A percentile compares a stretch with the other conserved stretches of the same genome.
phyloP scores from a whole-genome alignment of 2,888 invertebrate species.

The Bombylius discolor region DNA sequence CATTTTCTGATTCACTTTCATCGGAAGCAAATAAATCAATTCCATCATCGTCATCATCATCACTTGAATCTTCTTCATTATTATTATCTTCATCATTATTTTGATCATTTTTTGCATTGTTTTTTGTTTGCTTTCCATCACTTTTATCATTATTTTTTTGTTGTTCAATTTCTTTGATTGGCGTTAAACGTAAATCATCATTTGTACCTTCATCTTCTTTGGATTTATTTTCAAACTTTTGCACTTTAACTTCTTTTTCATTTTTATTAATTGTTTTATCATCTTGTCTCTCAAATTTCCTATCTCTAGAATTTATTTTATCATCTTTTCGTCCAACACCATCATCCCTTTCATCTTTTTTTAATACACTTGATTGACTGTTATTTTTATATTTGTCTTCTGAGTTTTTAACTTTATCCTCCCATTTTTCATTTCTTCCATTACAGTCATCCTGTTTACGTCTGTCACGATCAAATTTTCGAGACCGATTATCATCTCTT shows the following conservation, averaged over 20 bases:
- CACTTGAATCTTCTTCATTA: conserved; percentile 10
- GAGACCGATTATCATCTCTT: conserved; percentile 1
- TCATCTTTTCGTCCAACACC: not conserved
- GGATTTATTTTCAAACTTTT: not conserved
- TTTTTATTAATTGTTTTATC: conserved; percentile 1
- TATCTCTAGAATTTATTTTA: not conserved
- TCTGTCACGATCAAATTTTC: not conserved
- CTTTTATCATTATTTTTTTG: conserved; percentile 7
- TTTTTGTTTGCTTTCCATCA: not conserved
- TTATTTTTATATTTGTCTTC: not conserved
- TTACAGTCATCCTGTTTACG: not conserved
- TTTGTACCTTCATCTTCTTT: not conserved
- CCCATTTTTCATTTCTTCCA: not conserved
- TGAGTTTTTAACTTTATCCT: not conserved
- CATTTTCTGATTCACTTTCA: conserved; percentile 20
- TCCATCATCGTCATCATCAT: conserved; percentile 15
- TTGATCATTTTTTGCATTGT: not conserved
- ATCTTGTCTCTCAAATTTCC: not conserved
- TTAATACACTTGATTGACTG: too few species aligned
- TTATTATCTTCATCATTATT: conserved; percentile 12
- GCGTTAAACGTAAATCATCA: too few species aligned
- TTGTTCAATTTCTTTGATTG: conserved; percentile 7
- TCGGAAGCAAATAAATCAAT: conserved; percentile 19
- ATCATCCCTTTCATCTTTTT: not conserved
- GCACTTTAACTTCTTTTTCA: not conserved